Evolutionary conservation across 1,140 invertebrate species (phyloP), one percentile per base, ranked within the genome.

Genomic region (Drosophila serrata): DNA sequence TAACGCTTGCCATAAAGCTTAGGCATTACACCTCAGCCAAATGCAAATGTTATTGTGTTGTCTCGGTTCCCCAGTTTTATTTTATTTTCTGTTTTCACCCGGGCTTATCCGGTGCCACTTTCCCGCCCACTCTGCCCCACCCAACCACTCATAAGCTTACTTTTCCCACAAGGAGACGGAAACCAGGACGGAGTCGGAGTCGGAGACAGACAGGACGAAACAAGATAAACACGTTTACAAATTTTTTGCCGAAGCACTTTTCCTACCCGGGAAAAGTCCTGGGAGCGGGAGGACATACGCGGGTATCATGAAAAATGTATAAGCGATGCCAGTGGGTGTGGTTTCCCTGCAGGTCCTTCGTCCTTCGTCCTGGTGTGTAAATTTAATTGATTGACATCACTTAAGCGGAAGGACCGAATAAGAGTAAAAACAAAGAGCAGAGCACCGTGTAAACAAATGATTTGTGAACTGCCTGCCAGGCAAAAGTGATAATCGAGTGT

Each of bases 321-420:
- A 65, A 75, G 64, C 61, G 48, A 17, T 62, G 77, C 58, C 76
- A 80, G 42, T 67, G 61, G 57, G 61, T 59, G 60, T 62, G 64
- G 58, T 42, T 61, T 59, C 19, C 45, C 49, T 37, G 51, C 51
- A 37, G 48, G 33, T 43, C 33, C 27, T 8, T 33, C 19, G 19
- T 9, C 24, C 17, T 33, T 3, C 53, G 15, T 39, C 37, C 57
- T 62, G 74, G 60, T 79, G 72, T 65, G 78, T 69, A 79, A 78
- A 79, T 85, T 86, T 87, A 85, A 85, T 85, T 85, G 82, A 87
- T 85, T 85, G 82, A 86, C 78, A 87, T 85, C 79, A 78, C 84
- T 85, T 78, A 67, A 75, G 63, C 82, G 82, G 63, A 63, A 75
- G 72, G 63, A 62, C 57, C 29, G 37, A 31, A 43, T 6, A 11